phyloP scores from a whole-genome alignment of 2,113 vertebrate species.

The Cinclus mexicanus region DNA sequence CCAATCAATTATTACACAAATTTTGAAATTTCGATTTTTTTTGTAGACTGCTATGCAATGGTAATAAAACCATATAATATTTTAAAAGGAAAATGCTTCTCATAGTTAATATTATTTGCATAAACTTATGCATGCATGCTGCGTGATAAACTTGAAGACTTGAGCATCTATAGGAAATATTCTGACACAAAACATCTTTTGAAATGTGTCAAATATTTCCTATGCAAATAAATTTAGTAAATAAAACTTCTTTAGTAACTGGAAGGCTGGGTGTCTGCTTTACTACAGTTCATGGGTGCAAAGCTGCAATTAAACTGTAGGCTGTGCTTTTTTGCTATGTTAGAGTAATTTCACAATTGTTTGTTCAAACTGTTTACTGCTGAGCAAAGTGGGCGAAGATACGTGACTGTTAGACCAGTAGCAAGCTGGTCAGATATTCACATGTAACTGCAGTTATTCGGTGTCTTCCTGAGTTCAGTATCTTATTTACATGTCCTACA shows the following conservation, averaged over 20 bases:
- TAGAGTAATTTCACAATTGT: neutral
- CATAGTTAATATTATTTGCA: neutral
- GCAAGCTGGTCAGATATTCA: neutral
- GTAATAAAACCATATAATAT: neutral
- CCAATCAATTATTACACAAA: neutral
- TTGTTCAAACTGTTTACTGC: neutral
- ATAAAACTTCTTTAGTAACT: neutral
- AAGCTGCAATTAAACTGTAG: neutral
- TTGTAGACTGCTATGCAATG: neutral
- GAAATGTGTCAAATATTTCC: neutral
- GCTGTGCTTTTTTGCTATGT: neutral
- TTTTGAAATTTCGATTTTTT: neutral
- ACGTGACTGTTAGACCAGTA: neutral
- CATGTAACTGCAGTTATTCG: neutral
- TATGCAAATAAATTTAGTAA: neutral
- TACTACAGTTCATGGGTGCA: neutral
- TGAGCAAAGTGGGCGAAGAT: neutral
- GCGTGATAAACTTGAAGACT: neutral
- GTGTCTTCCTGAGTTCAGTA: neutral
- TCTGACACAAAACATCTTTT: neutral
- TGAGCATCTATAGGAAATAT: neutral
- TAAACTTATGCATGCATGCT: neutral
- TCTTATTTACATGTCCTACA: neutral
- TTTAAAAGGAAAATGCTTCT: neutral
- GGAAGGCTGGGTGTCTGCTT: neutral